Conservation (phyloP, 23 tunicate genomes). For the Ascidia mentula region DNA sequence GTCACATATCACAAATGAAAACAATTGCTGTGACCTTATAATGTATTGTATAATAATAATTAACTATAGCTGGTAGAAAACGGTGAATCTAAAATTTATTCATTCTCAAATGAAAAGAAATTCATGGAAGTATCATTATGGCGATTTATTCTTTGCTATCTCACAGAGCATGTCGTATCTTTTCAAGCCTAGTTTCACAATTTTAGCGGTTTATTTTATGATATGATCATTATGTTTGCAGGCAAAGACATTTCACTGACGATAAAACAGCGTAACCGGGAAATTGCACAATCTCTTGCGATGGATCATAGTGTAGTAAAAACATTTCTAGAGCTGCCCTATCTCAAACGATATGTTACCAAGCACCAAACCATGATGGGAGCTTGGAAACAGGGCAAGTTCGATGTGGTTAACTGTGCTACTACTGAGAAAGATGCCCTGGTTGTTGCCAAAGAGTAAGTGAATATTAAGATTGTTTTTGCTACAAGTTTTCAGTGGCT, state of each 20-base stretch:
- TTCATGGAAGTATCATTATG: too few relatives aligned
- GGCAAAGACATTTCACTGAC: background rate
- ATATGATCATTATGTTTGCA: background rate
- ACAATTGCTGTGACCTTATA: too few relatives aligned
- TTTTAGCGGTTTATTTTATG: background rate
- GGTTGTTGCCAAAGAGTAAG: conserved; percentile 46
- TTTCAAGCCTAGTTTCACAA: too few relatives aligned
- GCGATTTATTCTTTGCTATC: too few relatives aligned
- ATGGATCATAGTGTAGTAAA: conserved; percentile 14
- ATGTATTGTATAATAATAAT: too few relatives aligned
- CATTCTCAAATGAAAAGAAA: too few relatives aligned
- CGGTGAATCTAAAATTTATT: too few relatives aligned
- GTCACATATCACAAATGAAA: too few relatives aligned
- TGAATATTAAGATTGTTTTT: too few relatives aligned
- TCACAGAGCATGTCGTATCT: too few relatives aligned
- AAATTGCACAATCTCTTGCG: conserved; percentile 21
- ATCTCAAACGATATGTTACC: conserved; percentile 52
- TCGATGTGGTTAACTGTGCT: conserved; percentile 27
- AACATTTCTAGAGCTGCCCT: conserved; percentile 39
- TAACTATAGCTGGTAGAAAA: too few relatives aligned
- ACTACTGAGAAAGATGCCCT: conserved; percentile 25
- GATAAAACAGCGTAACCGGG: conserved; percentile 9
- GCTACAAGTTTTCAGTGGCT: too few relatives aligned
- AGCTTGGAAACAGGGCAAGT: background rate
- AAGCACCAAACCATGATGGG: conserved; percentile 15